Evolutionary conservation across 2,113 vertebrate species (phyloP).

Genomic region (Syngnathus floridae): DNA sequence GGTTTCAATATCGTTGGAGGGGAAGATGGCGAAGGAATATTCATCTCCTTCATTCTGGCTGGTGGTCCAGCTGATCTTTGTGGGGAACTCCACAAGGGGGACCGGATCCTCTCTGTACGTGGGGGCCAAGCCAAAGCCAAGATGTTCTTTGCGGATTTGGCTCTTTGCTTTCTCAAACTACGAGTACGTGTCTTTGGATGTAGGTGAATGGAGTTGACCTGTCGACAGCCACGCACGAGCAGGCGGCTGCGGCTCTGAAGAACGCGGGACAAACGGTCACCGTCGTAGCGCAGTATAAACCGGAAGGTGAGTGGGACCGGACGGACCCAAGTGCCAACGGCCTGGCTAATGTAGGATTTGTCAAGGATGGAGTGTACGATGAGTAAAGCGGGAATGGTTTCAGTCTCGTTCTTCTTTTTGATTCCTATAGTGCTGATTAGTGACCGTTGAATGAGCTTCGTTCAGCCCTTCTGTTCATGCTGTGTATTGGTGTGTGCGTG

Average conservation of each 20-base stretch:
- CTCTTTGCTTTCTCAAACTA: neutral
- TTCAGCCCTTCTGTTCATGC: conserved; percentile 53
- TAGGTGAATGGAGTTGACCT: conserved; percentile 94
- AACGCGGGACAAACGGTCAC: conserved; percentile 91
- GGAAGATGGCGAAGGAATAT: conserved; percentile 97
- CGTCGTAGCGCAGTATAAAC: conserved; percentile 92
- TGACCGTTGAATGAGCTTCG: conserved; percentile 37
- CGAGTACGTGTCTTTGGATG: neutral
- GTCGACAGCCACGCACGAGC: conserved; percentile 89
- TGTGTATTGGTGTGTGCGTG: conserved; percentile 34
- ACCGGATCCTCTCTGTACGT: conserved; percentile 91
- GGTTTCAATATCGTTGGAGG: conserved; percentile 98
- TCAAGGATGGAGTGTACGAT: neutral
- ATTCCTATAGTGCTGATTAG: conserved; percentile 21
- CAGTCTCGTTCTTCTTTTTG: neutral
- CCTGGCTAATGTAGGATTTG: neutral
- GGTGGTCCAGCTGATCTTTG: conserved; percentile 96
- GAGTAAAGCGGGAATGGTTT: neutral
- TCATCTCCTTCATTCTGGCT: conserved; percentile 95
- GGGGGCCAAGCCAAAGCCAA: neutral
- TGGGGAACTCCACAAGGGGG: conserved; percentile 92
- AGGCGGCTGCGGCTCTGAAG: conserved; percentile 91
- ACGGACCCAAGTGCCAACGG: neutral
- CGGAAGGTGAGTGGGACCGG: conserved; percentile 79
- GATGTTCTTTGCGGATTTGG: neutral